Evolutionary conservation across 2,797 vertebrate genomes (phyloP), one percentile per base, ranked within the genome.

Genomic region (Hybognathus amarus): DNA sequence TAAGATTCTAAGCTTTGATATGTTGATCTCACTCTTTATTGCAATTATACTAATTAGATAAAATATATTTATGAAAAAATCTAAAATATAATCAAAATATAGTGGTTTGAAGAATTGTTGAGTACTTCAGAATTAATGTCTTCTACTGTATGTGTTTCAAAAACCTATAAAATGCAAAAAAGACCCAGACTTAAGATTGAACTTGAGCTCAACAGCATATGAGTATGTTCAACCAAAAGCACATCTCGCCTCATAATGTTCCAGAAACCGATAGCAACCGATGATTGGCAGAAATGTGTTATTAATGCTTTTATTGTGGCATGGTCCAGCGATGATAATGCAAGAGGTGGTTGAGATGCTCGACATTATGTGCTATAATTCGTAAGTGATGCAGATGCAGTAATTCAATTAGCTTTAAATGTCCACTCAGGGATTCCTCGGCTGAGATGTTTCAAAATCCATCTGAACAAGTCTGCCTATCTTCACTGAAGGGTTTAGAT

Each of bases 241-340:
- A 8, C 9, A 24, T 77, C 27, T 77, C 59, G 33, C 10, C 38
- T 64, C 24, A 12, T 47, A 30, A 30, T 66, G 27, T 77, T 77
- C n/a, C 24, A 63, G 75, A 24, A 64, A 42, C 22, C 3, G 36
- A 40, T 70, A 77, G 42, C 42, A 54, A 20, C 56, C 7, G 33
- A 42, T 84, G 77, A 30, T 66, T 70, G 30, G 17, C 61, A 12
- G n/a, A 42, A 54, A 71, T 79, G 77, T 77, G 54, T 17, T 50
- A 24, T 70, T 50, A 78, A 61, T 69, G 82, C 66, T 13, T 76
- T 83, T 50, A 50, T 77, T 77, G 75, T 30, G 38, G 9, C 13
- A 56, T 77, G 38, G 56, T 63, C 75, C 54, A 45, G 38, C 0
- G 24, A 45, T 77, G 75, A 33, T 61, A 42, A 77, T 30, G 38